Conservation (phyloP, 2,888 invertebrate species). For the Cetonia aurata region DNA sequence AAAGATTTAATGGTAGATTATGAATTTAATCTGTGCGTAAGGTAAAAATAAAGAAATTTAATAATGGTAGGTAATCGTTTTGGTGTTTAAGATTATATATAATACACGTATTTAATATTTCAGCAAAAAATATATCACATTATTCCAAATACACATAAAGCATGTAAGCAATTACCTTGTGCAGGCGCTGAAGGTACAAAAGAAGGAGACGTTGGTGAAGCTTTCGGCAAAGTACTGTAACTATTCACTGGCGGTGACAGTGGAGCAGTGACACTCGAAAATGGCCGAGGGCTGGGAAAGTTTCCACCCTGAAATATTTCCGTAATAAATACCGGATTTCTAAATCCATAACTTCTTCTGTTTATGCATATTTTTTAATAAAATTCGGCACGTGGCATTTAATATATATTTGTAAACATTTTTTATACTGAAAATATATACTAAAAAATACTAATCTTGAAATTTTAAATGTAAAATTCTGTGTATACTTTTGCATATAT, state of each 20-base stretch:
- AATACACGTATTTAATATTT: neutral
- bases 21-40: too few relatives aligned
- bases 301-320: slow-evolving; percentile 64
- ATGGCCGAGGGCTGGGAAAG: slow-evolving; percentile 74
- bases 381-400: too few relatives aligned
- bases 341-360: too few relatives aligned
- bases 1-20: too few relatives aligned
- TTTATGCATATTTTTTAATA: too few relatives aligned
- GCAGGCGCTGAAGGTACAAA: slow-evolving; percentile 58
- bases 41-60: neutral
- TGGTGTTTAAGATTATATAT: neutral
- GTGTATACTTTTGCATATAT: too few relatives aligned
- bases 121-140: neutral
- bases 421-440: too few relatives aligned
- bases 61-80: too few relatives aligned
- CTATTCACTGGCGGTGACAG: slow-evolving; percentile 66
- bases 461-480: too few relatives aligned
- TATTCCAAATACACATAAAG: neutral
- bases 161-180: slow-evolving; percentile 57
- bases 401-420: too few relatives aligned
- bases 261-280: slow-evolving; percentile 70
- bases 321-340: too few relatives aligned
- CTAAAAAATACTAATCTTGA: too few relatives aligned
- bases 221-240: slow-evolving; percentile 50
- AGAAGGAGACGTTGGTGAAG: slow-evolving; percentile 57